These are phyloP conservation scores for Ranitomeya imitator DNA, from an alignment of 2,113 vertebrate genomes.

Conservation along the genomic window DNA sequence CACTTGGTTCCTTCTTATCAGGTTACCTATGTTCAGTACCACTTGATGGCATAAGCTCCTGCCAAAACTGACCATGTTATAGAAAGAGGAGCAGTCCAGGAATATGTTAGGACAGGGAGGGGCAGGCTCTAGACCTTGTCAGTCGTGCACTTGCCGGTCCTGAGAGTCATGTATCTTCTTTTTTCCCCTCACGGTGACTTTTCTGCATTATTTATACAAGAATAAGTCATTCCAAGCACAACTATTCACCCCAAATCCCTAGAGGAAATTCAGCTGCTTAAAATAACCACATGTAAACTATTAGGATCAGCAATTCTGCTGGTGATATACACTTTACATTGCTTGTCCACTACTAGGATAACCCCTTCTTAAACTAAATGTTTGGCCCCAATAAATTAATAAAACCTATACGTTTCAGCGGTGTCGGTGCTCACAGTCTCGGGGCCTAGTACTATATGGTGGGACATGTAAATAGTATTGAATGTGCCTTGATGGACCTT, in stretches of 20 bases:
- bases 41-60: background rate
- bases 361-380: too few species aligned
- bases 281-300: background rate
- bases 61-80: conserved; percentile 39
- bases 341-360: too few species aligned
- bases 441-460: too few species aligned
- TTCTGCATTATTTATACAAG: background rate
- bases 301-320: too few species aligned
- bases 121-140: conserved; percentile 2
- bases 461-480: too few species aligned
- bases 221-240: background rate
- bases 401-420: too few species aligned
- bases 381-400: too few species aligned
- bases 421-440: too few species aligned
- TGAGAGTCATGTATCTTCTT: background rate
- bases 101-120: conserved; percentile 24
- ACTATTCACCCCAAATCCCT: background rate
- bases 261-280: background rate
- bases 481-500: too few species aligned
- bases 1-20: conserved; percentile 40
- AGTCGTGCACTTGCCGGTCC: conserved; percentile 18
- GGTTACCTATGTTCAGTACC: conserved; percentile 38
- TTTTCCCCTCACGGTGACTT: background rate
- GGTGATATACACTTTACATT: too few species aligned
- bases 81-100: background rate